Base-by-base conservation (phyloP, 2,888 invertebrate genomes). In the Argyresthia albistria region DNA sequence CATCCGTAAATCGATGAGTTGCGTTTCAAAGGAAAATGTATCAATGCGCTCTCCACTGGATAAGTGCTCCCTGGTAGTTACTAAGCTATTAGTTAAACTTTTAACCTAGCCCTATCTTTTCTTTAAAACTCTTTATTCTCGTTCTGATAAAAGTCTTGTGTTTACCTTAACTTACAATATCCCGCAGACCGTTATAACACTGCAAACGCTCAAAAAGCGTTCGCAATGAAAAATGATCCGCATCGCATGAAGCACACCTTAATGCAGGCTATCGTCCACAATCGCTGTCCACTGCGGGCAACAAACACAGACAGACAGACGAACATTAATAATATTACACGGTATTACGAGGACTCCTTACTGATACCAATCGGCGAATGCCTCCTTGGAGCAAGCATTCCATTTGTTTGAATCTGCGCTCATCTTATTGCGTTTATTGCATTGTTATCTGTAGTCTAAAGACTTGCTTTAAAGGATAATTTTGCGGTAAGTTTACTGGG, bases 251-350 rank as follows among this genome's bases (percentile, higher is more conserved):
- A 74, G 73, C 80, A 72, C 78, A 77, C 82, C 82, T 80, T 80
- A 80, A 80, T 80, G 79, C 73, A 70, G 67, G 70, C 72, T 77
- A 77, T 76, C 74, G 35, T 52, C 73, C 59, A 63, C 64, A 62
- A 66, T 69, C 64, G 63, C 59, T 66, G 53, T 53, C 55, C 53
- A 46, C 70, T 63, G 65, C 61, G 68, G 25, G 62, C 59, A 60
- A 69, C 73, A 73, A 73, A 68, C 72, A 69, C 73, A 63, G 67
- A 68, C 58, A 69, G 84, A 83, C 86, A 73, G 73, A 57, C 54
- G 60, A 62, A 79, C 84, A 87, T 87, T 87, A 84, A 86, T 86
- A 83, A 80, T 81, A 78, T 81, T 77, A 80, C 63, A 73, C 73
- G 73, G 46, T 52, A 25, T 52, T 52, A 52, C 52, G 37, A 25